Evolutionary conservation across 2,888 invertebrate genomes (phyloP), one percentile per base, ranked within the genome.

Genomic region (Lasius fuliginosus): DNA sequence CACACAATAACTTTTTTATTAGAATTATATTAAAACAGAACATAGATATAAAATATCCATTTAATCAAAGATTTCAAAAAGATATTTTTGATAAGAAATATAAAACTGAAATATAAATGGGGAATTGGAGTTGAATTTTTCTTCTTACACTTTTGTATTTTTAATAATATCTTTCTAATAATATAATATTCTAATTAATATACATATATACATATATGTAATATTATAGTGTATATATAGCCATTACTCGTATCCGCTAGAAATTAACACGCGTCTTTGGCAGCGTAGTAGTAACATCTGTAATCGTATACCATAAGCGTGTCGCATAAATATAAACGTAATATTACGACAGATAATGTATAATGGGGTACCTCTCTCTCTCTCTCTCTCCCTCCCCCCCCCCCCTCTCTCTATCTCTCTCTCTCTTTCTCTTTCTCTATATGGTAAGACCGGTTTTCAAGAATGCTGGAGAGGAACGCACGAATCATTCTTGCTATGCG

Each of bases 241-340:
- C 18, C 33, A 30, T 60, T 60, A 8, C 15, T 9, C 30, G 15
- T 15, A 60, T 62, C 18, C 86, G 89, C 85, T 86, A 85, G 82
- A 75, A 86, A 87, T 88, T 87, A n/a, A 53, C n/a, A 90, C 82
- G 83, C 60, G 49, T 65, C 56, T 53, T n/a, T 27, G 53, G 11
- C 53, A 53, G 27, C 18, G n/a, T 27, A 42, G n/a, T 65, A 49
- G 65, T 79, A 83, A 71, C 83, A 71, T 67, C 76, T 62, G 58
- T 42, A 83, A 75, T 69, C 83, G 40, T 40, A 79, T 82, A 85
- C 67, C 87, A 76, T 75, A 76, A 85, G 91, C 93, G 92, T 92
- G 91, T n/a, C 58, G 58, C 58, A 92, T 92, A 92, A 93, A 92
- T 58, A 23, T 91, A 90, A 90, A 91, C 86, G 89, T 91, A 92